Evolutionary conservation across 2,888 invertebrate genomes (phyloP), one percentile per base, ranked within the genome.

Genomic region (Pachliopta kotzebuea): DNA sequence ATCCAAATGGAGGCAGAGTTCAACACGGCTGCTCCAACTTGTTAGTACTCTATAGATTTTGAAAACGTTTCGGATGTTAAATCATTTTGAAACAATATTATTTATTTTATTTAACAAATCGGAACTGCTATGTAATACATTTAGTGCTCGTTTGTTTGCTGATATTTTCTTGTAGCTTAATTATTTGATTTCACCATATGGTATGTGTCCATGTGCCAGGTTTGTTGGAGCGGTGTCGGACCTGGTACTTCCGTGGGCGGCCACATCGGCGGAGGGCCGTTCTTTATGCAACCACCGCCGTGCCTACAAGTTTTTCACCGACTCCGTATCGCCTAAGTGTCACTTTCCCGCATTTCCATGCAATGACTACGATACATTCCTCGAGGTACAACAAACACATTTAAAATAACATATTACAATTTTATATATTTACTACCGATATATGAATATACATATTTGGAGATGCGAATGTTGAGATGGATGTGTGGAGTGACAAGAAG

Each of bases 281-380:
- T 97, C 97, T 50, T 86, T 98, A 68, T 98, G 98, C 88, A 98
- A 98, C 84, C 98, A 98, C 83, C 93, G 98, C 3, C 92, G 98
- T 50, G 98, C 98, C 0, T 98, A 98, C 88, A 97, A 97, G 79
- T 96, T 98, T 84, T 98, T 98, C 87, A 98, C 98, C 1, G 98
- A 98, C 83, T 98, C 98, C 0, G 96, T 98, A 31, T 97, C 96
- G 23, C 96, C 97, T 0, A 94, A 96, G 71, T 98, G 98, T 79
- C 95, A 96, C 76, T 98, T 98, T 83, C 97, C 97, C 0, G 97
- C 98, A 0, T 98, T 98, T 79, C 95, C 96, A 0, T 98, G 98
- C 78, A 93, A 95, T 29, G 93, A 94, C 68, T 97, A 97, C 83
- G 97, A 98, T 68, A 94, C 96, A 67, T 97, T 98, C 73, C 85